phyloP scores from a whole-genome alignment of 2,113 vertebrate genomes.

The Myotis brandtii region DNA sequence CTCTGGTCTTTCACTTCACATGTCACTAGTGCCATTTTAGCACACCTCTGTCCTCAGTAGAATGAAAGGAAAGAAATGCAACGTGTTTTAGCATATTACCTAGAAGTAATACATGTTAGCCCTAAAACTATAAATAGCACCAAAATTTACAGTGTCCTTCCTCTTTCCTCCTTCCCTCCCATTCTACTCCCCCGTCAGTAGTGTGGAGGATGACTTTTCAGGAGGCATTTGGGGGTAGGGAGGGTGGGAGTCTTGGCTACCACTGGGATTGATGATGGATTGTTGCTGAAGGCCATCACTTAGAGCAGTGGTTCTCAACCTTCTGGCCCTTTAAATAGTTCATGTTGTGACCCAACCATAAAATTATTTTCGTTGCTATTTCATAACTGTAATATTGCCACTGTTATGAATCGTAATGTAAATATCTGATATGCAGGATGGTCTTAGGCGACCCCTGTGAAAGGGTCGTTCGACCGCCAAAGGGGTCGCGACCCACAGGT shows the following conservation, averaged over 20 bases:
- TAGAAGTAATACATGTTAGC: neutral
- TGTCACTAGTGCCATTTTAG: neutral
- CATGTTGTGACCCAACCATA: too few species aligned
- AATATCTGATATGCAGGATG: too few species aligned
- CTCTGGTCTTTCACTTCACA: neutral
- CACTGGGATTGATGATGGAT: neutral
- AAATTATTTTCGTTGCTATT: too few species aligned
- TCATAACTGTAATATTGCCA: too few species aligned
- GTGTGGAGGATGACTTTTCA: neutral
- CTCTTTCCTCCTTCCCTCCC: neutral
- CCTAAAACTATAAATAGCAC: neutral
- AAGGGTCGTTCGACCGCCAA: too few species aligned
- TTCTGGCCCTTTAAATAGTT: too few species aligned
- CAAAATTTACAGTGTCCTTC: neutral
- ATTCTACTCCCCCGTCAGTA: too few species aligned
- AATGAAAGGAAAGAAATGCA: neutral
- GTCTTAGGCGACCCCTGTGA: too few species aligned
- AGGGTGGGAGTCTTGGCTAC: neutral
- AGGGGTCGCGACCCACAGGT: too few species aligned
- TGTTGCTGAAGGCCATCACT: neutral
- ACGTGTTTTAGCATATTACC: neutral
- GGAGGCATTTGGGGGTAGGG: too few species aligned
- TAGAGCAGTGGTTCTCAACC: too few species aligned
- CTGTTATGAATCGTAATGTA: too few species aligned
- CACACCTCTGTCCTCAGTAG: neutral